Conservation (phyloP, 2,888 invertebrate species). For the Alloscopus bannaensis region DNA sequence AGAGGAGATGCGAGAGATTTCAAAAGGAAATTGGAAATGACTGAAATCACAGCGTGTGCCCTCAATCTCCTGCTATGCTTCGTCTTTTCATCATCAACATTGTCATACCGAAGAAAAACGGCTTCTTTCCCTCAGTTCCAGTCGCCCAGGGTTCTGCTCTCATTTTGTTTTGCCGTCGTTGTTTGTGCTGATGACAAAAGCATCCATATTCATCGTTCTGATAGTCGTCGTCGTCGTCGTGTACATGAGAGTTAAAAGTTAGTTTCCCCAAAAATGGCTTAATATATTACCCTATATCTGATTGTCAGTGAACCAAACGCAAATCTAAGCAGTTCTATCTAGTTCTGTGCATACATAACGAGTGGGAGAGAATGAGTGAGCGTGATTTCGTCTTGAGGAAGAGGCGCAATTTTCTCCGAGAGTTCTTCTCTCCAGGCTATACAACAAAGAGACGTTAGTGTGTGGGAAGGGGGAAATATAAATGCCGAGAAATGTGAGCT, state of each 20-base stretch:
- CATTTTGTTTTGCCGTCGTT: neutral
- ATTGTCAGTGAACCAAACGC: too few species aligned
- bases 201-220: neutral
- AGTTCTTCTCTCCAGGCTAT: too few species aligned
- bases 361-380: too few species aligned
- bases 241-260: too few species aligned
- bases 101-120: neutral
- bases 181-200: neutral
- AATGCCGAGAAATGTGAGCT: neutral
- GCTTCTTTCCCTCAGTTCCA: neutral
- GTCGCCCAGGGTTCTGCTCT: too few species aligned
- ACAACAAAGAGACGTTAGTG: too few species aligned
- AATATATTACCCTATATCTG: too few species aligned
- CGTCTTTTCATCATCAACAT: conserved; percentile 15
- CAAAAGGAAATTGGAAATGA: conserved; percentile 45
- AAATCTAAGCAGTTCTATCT: too few species aligned
- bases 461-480: neutral
- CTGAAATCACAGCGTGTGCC: conserved; percentile 44
- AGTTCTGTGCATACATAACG: too few species aligned
- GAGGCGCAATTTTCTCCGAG: too few species aligned
- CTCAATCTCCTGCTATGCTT: conserved; percentile 28
- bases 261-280: neutral
- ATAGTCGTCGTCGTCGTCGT: too few species aligned
- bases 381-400: too few species aligned
- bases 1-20: conserved; percentile 1